Conservation (phyloP, 2,797 vertebrate genomes). For the Dendrocincla fuliginosa region DNA sequence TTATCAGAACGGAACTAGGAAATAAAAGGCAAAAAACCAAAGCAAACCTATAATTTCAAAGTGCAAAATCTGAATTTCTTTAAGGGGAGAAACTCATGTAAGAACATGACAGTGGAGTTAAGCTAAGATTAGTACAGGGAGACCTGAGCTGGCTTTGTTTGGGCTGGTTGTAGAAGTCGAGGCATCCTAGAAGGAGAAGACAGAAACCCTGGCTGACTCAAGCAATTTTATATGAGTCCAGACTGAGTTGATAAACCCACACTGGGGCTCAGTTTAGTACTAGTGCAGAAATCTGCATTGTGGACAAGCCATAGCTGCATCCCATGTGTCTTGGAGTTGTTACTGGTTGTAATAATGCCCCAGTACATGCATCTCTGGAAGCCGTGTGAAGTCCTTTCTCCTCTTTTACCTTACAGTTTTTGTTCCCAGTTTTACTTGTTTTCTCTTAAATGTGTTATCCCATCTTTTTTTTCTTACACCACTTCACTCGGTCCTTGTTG, state of each 20-base stretch:
- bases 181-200: neutral
- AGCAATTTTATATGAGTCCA: neutral
- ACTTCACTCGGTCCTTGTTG: neutral
- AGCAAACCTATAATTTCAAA: neutral
- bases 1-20: neutral
- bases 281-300: neutral
- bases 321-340: neutral
- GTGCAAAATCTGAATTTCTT: neutral
- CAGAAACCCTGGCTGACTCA: neutral
- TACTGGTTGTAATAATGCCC: neutral
- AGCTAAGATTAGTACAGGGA: neutral
- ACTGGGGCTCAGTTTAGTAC: neutral
- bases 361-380: neutral
- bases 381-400: neutral
- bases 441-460: neutral
- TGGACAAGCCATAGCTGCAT: neutral
- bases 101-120: neutral
- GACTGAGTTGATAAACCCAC: neutral
- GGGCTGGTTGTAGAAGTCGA: neutral
- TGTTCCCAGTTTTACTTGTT: slow-evolving; percentile 8
- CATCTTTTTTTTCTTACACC: slow-evolving; percentile 11
- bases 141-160: neutral
- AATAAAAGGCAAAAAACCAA: neutral
- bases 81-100: neutral
- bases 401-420: neutral